Evolutionary conservation across 2,113 vertebrate species (phyloP).

Genomic region (Pelecanoides urinatrix): DNA sequence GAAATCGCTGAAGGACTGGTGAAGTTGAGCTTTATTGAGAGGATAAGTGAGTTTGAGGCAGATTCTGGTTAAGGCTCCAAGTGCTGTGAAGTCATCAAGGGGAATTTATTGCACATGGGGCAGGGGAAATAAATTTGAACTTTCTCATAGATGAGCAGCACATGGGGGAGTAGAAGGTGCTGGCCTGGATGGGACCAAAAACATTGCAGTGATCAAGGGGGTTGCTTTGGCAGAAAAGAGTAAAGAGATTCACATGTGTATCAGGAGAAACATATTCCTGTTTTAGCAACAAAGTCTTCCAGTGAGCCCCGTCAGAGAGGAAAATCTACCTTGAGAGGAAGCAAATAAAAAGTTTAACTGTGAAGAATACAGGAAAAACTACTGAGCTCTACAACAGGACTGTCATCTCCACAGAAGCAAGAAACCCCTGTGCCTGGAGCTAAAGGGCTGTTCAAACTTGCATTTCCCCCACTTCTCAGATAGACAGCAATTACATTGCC

Average conservation of each 20-base stretch:
- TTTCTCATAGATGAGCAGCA: background rate
- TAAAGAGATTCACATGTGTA: background rate
- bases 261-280: background rate
- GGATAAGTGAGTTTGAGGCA: background rate
- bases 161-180: background rate
- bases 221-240: background rate
- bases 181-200: too few relatives aligned
- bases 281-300: background rate
- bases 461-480: background rate
- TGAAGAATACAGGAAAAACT: background rate
- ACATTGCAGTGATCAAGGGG: background rate
- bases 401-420: background rate
- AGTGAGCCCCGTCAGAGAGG: background rate
- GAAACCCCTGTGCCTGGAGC: background rate
- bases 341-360: background rate
- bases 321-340: background rate
- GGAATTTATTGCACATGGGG: background rate
- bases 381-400: background rate
- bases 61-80: background rate
- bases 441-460: background rate
- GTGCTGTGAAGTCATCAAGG: background rate
- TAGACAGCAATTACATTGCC: background rate
- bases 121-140: background rate
- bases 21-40: background rate
- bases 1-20: background rate